These are phyloP conservation scores for Drosophila neonasuta DNA, from an alignment of 2,888 invertebrate species.

Conservation along the genomic window DNA sequence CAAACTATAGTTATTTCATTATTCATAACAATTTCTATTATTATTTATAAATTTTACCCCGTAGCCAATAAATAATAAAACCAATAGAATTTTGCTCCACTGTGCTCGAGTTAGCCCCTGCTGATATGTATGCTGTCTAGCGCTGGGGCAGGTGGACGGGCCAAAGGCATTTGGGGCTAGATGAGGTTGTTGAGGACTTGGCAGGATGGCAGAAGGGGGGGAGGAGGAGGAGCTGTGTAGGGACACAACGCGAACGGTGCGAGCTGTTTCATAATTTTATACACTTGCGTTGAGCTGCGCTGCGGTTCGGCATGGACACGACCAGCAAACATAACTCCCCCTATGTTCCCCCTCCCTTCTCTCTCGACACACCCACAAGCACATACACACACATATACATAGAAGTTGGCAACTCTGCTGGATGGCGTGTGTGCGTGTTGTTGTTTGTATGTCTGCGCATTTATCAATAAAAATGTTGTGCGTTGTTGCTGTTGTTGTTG, in stretches of 20 bases:
- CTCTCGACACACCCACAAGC: constrained; percentile 14
- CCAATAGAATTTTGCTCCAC: background rate
- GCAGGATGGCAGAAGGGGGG: constrained; percentile 14
- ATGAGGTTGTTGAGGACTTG: background rate
- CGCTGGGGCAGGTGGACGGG: background rate
- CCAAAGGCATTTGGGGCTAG: background rate
- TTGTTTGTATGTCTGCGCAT: constrained; percentile 66
- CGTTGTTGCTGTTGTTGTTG: constrained; percentile 54
- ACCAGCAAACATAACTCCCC: constrained; percentile 42
- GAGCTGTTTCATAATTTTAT: constrained; percentile 78
- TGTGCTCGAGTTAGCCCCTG: constrained; percentile 16
- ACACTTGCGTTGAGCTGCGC: constrained; percentile 72
- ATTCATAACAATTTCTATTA: no score
- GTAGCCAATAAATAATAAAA: no score
- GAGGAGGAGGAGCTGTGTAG: constrained; percentile 9
- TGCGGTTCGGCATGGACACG: constrained; percentile 72
- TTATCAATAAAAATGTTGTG: constrained; percentile 79
- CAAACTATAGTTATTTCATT: no score
- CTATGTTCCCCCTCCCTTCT: constrained; percentile 2
- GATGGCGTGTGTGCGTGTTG: constrained; percentile 27
- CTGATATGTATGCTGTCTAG: constrained; percentile 23
- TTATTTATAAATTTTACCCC: no score
- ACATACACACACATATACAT: constrained; percentile 11
- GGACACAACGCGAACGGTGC: constrained; percentile 58
- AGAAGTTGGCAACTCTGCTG: constrained; percentile 19